Base-by-base conservation (phyloP, 1,140 invertebrate genomes). In the Drosophila guanche region DNA sequence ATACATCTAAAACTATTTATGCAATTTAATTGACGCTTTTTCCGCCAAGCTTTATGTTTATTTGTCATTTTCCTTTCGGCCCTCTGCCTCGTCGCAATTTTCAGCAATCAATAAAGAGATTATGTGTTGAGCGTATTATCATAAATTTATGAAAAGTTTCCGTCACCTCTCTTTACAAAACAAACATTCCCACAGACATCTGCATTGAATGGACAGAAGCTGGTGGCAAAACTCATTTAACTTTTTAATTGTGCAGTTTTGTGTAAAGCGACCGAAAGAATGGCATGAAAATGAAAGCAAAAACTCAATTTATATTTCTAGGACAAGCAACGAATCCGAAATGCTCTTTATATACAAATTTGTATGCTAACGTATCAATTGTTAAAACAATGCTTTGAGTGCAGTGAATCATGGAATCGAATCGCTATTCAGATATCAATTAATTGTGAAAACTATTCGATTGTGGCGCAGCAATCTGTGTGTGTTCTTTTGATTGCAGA, bases 171-270 rank as follows among this genome's bases (percentile, higher is more conserved):
- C 41, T n/a, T 7, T 14, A 8, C 8, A 51, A 52, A 59, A 62
- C 25, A 66, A 37, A 37, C 48, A 57, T n/a, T 48, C 41, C 46
- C 7, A 56, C 46, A 16, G 42, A 46, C 7, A 54, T 41, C 45
- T 40, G 27, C 48, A 72, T 46, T 46, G 43, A 76, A 84, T 72
- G 79, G 68, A 68, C 69, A 4, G 33, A 1, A 10, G 59, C 33
- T 58, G 48, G 60, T 27, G 51, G 27, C 47, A 76, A 76, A 86
- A 41, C 73, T 78, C 83, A 88, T 81, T 86, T 88, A 86, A 86
- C 83, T 75, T 88, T 86, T 81, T 86, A 86, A 86, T 85, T 85
- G 81, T 81, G 65, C 73, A 86, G 70, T 63, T 84, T 83, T 78
- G 79, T 74, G 69, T 70, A 53, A 74, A 59, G 73, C 63, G 50